These are phyloP conservation scores for Platycnemis pennipes DNA, from an alignment of 2,888 invertebrate genomes.

Conservation along the genomic window DNA sequence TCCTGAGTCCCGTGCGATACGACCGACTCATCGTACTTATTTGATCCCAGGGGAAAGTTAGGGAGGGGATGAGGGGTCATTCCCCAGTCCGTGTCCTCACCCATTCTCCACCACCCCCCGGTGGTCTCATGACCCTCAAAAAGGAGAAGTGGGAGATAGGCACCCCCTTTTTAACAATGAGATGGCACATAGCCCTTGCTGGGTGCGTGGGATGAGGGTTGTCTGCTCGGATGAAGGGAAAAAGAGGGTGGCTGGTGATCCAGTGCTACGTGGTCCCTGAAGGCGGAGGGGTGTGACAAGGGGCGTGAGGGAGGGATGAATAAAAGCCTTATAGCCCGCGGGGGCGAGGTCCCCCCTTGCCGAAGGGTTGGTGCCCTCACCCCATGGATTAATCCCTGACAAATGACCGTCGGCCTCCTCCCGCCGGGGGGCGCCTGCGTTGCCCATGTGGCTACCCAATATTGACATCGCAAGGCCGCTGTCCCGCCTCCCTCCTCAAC, in stretches of 20 bases:
- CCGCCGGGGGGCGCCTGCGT: conserved; percentile 23
- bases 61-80: no score
- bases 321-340: not conserved
- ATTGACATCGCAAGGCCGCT: conserved; percentile 32
- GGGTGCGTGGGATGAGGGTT: not conserved
- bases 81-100: not conserved
- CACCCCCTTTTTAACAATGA: not conserved
- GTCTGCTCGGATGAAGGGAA: not conserved
- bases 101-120: not conserved
- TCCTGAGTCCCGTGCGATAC: not conserved
- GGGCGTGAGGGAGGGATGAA: not conserved
- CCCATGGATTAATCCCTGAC: conserved; percentile 42
- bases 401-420: conserved; percentile 46
- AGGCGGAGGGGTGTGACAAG: not conserved
- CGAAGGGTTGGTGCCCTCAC: not conserved
- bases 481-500: no score
- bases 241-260: not conserved
- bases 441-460: conserved; percentile 31
- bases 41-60: not conserved
- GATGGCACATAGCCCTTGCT: not conserved
- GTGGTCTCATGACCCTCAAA: not conserved
- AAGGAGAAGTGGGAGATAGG: not conserved
- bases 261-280: not conserved
- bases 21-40: conserved; percentile 8
- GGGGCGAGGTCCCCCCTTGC: not conserved